A percentile compares a stretch with the other conserved stretches of the same genome.
phyloP scores from a whole-genome alignment of 2,888 invertebrate genomes.

The Elmis aenea region DNA sequence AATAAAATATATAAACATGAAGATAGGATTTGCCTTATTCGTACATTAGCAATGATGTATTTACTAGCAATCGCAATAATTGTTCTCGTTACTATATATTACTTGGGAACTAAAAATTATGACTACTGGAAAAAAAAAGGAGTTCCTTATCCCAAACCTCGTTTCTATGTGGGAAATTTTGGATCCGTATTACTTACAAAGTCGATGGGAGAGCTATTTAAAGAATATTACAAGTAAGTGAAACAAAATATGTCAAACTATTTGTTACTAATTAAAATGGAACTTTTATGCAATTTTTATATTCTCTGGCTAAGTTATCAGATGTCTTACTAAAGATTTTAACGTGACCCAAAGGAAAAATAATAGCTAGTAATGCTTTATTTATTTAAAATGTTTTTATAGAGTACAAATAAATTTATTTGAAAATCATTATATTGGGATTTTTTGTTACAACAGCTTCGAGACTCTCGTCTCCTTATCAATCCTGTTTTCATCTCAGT shows the following conservation, averaged over 20 bases:
- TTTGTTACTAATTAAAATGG: too few species aligned
- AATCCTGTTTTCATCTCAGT: too few species aligned
- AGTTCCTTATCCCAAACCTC: constrained; percentile 41
- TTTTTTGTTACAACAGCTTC: too few species aligned
- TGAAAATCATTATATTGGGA: too few species aligned
- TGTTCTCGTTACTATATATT: constrained; percentile 5
- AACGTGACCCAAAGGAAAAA: too few species aligned
- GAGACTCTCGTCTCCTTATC: too few species aligned
- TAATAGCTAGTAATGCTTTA: too few species aligned
- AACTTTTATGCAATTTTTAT: not conserved
- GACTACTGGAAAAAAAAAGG: constrained; percentile 40
- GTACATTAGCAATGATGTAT: too few species aligned
- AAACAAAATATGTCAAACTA: not conserved
- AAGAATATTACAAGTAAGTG: constrained; percentile 43
- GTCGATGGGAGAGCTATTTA: constrained; percentile 37
- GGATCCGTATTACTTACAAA: constrained; percentile 29
- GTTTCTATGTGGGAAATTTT: constrained; percentile 39
- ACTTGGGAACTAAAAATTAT: constrained; percentile 11
- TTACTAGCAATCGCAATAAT: constrained; percentile 27
- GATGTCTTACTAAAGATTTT: too few species aligned
- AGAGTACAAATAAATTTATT: constrained; percentile 4
- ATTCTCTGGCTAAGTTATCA: too few species aligned
- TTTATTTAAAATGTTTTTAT: constrained; percentile 5
- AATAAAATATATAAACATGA: too few species aligned
- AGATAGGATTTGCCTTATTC: too few species aligned